phyloP scores from a whole-genome alignment of 2,797 vertebrate genomes.

The Notoglanidium macrostoma region DNA sequence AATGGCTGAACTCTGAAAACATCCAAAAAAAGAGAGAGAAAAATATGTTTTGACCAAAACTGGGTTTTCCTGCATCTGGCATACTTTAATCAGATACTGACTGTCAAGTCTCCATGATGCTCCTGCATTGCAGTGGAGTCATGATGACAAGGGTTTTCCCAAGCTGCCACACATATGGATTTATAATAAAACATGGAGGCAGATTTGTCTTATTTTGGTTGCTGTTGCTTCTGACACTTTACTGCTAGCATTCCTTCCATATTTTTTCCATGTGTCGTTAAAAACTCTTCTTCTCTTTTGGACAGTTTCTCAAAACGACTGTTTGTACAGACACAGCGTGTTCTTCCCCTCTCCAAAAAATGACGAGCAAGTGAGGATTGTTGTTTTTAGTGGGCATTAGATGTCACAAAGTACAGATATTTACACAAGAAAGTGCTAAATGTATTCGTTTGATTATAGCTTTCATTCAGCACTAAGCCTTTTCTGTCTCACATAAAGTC shows the following conservation, averaged over 20 bases:
- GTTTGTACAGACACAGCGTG: conserved; percentile 1
- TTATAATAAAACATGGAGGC: conserved; percentile 28
- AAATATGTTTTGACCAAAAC: neutral
- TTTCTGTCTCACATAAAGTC: conserved; percentile 7
- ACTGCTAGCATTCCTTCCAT: conserved; percentile 33
- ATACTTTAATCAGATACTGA: neutral
- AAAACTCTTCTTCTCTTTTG: neutral
- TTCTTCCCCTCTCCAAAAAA: conserved; percentile 24
- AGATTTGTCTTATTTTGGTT: conserved; percentile 35
- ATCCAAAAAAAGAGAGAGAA: neutral
- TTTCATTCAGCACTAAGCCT: conserved; percentile 26
- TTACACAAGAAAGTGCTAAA: conserved; percentile 1
- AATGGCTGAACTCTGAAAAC: too few relatives aligned
- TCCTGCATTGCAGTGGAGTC: neutral
- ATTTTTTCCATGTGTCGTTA: neutral
- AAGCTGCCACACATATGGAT: neutral
- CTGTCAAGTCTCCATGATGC: neutral
- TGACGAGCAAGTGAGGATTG: conserved; percentile 25
- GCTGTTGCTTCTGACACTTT: conserved; percentile 27
- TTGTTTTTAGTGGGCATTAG: conserved; percentile 50
- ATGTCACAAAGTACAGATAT: conserved; percentile 26
- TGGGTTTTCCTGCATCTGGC: neutral
- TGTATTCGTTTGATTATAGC: conserved; percentile 32
- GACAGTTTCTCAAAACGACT: neutral
- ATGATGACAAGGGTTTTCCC: neutral